These are phyloP conservation scores for Actinostola sp. DNA, from an alignment of 92 coral and sea anemone species.

Conservation along the genomic window DNA sequence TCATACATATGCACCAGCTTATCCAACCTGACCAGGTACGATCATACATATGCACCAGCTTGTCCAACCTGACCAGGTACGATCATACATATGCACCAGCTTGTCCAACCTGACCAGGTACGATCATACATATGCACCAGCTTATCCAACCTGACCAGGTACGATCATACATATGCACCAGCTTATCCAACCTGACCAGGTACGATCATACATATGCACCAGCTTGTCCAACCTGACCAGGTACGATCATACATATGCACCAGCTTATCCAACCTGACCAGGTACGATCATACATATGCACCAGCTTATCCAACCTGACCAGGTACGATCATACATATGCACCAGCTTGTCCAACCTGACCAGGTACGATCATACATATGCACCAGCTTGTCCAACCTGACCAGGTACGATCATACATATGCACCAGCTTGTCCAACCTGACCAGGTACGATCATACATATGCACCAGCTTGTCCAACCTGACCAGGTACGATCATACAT, in stretches of 20 bases:
- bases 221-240: slow-evolving; percentile 89
- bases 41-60: slow-evolving; percentile 97
- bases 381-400: slow-evolving; percentile 94
- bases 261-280: slow-evolving; percentile 89
- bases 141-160: slow-evolving; percentile 90
- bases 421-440: slow-evolving; percentile 95
- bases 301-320: slow-evolving; percentile 87
- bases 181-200: slow-evolving; percentile 87
- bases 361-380: no score
- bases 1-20: slow-evolving; percentile 94
- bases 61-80: slow-evolving; percentile 90
- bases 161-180: no score
- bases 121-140: slow-evolving; percentile 96
- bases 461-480: slow-evolving; percentile 95
- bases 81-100: slow-evolving; percentile 96
- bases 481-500: no score
- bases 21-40: slow-evolving; percentile 92
- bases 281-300: no score
- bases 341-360: slow-evolving; percentile 89
- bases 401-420: no score
- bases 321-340: no score
- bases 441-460: no score
- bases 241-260: no score
- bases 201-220: no score
- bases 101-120: slow-evolving; percentile 91